Conservation (phyloP, 2,888 invertebrate genomes). For the Ischnura elegans region DNA sequence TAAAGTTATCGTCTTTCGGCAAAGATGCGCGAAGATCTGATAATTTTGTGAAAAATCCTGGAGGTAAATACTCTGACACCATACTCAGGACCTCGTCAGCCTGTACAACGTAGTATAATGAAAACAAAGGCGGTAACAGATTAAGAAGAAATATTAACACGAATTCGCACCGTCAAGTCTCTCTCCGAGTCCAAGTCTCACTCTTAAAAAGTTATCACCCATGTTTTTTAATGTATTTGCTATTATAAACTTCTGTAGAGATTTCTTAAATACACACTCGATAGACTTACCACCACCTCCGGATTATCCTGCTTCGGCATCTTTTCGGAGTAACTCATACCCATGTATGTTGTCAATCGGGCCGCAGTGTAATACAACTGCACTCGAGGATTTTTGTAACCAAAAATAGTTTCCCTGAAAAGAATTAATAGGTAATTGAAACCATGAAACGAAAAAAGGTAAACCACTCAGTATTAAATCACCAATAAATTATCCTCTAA, state of each 20-base stretch:
- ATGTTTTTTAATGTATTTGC: no score
- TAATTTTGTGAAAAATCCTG: constrained; percentile 85
- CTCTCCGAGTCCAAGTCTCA: neutral
- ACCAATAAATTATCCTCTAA: neutral
- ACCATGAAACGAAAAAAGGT: constrained; percentile 64
- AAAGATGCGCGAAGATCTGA: constrained; percentile 86
- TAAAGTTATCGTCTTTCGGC: constrained; percentile 87
- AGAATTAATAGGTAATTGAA: constrained; percentile 53
- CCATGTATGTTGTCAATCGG: constrained; percentile 89
- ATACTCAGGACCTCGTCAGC: constrained; percentile 88
- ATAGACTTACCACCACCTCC: constrained; percentile 76
- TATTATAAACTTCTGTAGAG: neutral
- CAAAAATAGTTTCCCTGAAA: constrained; percentile 93
- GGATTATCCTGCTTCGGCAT: constrained; percentile 78
- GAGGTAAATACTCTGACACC: constrained; percentile 85
- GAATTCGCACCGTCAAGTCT: neutral
- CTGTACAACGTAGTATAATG: constrained; percentile 78
- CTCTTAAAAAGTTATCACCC: no score
- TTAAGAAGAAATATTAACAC: neutral
- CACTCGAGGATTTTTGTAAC: constrained; percentile 91
- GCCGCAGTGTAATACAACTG: constrained; percentile 90
- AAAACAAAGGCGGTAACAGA: constrained; percentile 78
- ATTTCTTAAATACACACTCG: neutral
- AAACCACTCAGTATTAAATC: no score
- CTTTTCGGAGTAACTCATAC: constrained; percentile 86